Percentiles rank a stretch among this genome's conserved stretches.
These are phyloP conservation scores for Pontoporia blainvillei DNA, from an alignment of 2,113 vertebrate species.

Conservation along the genomic window DNA sequence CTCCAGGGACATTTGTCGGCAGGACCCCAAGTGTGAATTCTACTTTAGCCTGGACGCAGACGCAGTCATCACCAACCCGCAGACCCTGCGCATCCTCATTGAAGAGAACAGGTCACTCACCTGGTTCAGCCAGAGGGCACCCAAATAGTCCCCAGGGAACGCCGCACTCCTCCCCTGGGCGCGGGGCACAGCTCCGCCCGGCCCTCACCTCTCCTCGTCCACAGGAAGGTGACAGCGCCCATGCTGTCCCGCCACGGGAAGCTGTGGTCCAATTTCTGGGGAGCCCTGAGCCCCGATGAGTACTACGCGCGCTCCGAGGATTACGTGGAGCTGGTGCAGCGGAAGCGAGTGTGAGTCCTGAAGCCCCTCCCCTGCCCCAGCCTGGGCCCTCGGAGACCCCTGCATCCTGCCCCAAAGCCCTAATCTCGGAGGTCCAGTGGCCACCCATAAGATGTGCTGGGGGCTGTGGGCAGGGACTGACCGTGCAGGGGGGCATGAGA, in stretches of 20 bases:
- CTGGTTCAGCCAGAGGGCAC: background rate
- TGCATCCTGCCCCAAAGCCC: background rate
- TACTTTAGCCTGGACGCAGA: conserved; percentile 86
- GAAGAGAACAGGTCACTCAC: conserved; percentile 82
- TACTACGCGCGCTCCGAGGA: conserved; percentile 86
- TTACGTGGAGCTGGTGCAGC: conserved; percentile 86
- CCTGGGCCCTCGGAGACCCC: background rate
- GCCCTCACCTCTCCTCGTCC: background rate
- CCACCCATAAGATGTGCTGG: fast-evolving
- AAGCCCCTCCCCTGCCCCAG: background rate
- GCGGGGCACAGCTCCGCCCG: background rate
- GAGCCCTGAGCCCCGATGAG: conserved; percentile 82
- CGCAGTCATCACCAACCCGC: conserved; percentile 77
- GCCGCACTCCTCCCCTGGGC: background rate
- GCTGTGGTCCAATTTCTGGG: conserved; percentile 90
- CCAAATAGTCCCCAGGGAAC: background rate
- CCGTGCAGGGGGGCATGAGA: fast-evolving
- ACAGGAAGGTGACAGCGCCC: conserved; percentile 82
- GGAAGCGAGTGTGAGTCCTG: conserved; percentile 82
- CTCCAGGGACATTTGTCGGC: conserved; percentile 82
- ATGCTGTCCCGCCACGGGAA: conserved; percentile 86
- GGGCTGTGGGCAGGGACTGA: background rate
- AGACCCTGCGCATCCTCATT: conserved; percentile 80
- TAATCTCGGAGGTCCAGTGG: fast-evolving
- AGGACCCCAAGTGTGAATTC: conserved; percentile 80